Conservation (phyloP, 1,140 invertebrate genomes). For the Whitmania pigra region DNA sequence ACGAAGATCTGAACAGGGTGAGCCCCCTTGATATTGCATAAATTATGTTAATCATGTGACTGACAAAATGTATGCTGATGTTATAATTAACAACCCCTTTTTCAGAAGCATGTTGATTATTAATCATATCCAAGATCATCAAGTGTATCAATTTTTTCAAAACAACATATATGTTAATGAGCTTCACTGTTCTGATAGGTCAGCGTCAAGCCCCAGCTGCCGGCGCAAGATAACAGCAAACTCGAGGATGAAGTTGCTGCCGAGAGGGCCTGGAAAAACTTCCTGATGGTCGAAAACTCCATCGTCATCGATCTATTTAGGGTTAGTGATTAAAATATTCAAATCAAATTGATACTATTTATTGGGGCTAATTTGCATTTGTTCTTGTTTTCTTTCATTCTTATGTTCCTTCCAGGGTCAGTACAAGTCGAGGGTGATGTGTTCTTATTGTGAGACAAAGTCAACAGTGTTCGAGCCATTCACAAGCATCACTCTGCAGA, state of each 20-base stretch:
- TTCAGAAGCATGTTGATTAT: no score
- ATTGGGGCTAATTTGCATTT: background rate
- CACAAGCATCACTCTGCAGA: constrained; percentile 70
- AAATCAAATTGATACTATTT: background rate
- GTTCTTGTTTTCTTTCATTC: background rate
- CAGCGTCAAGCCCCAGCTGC: constrained; percentile 50
- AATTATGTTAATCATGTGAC: no score
- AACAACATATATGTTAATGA: no score
- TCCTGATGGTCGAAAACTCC: constrained; percentile 52
- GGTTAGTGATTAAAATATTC: constrained; percentile 27
- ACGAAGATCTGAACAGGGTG: constrained; percentile 69
- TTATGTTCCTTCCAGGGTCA: constrained; percentile 50
- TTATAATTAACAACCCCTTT: no score
- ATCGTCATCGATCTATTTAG: constrained; percentile 69
- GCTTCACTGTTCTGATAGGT: constrained; percentile 29
- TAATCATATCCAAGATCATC: no score
- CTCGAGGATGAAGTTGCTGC: constrained; percentile 38
- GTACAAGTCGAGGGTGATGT: constrained; percentile 67
- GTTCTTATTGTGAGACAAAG: constrained; percentile 57
- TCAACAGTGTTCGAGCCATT: constrained; percentile 80
- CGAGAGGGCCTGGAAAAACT: constrained; percentile 34
- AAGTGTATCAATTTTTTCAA: no score
- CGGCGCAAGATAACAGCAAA: constrained; percentile 44
- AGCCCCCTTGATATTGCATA: constrained; percentile 8
- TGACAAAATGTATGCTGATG: no score